phyloP scores from a whole-genome alignment of 2,113 vertebrate species.

The Rattus norvegicus region DNA sequence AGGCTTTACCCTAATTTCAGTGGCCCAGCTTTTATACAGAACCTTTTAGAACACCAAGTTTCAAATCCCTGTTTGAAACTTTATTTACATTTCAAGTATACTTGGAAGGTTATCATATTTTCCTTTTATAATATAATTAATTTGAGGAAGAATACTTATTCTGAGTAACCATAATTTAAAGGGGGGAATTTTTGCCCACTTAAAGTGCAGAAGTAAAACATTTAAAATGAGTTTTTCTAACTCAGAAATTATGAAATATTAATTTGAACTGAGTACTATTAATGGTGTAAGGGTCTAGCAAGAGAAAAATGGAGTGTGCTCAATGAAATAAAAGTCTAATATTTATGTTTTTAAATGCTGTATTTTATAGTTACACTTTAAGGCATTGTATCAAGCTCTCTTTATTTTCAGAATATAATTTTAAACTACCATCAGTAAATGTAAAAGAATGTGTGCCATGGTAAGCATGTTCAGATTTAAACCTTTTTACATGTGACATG shows the following conservation, averaged over 20 bases:
- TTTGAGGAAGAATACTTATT: constrained; percentile 32
- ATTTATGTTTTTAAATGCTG: constrained; percentile 56
- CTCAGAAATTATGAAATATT: constrained; percentile 55
- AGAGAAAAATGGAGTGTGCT: constrained; percentile 43
- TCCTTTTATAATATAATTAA: constrained; percentile 58
- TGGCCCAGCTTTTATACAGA: constrained; percentile 29
- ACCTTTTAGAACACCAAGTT: constrained; percentile 44
- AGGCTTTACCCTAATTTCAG: constrained; percentile 52
- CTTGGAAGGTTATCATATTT: constrained; percentile 7
- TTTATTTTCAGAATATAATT: constrained; percentile 74
- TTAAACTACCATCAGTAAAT: constrained; percentile 79
- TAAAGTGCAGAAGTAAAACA: not conserved
- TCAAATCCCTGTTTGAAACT: constrained; percentile 55
- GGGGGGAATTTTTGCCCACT: constrained; percentile 14
- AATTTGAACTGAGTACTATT: constrained; percentile 54
- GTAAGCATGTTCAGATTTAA: constrained; percentile 74
- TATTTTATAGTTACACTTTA: constrained; percentile 40
- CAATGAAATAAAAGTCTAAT: constrained; percentile 39
- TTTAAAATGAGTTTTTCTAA: constrained; percentile 56
- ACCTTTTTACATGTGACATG: constrained; percentile 74
- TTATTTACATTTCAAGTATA: constrained; percentile 43
- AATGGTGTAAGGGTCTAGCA: constrained; percentile 36
- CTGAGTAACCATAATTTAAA: not conserved
- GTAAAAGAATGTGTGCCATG: constrained; percentile 74
- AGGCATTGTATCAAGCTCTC: constrained; percentile 77